Evolutionary conservation across 2,113 vertebrate species (phyloP).

Genomic region (Electrona antarctica): DNA sequence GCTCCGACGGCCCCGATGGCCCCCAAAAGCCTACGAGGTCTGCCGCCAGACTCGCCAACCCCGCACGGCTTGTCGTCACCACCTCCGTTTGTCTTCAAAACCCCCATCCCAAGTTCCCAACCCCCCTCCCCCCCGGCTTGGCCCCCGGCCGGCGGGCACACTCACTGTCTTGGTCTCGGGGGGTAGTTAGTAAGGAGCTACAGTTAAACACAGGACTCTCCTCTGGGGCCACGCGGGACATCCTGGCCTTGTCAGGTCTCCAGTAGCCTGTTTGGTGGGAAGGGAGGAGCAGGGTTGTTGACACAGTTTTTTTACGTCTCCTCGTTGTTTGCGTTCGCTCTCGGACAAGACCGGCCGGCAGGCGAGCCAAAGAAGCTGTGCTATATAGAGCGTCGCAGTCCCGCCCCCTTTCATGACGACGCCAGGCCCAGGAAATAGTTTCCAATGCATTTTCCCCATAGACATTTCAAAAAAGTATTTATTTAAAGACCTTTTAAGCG

Average conservation of each 20-base stretch:
- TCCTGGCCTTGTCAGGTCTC: constrained; percentile 96
- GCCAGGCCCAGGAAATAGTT: too few species aligned
- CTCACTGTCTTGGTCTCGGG: constrained; percentile 97
- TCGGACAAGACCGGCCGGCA: constrained; percentile 26
- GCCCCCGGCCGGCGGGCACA: constrained; percentile 77
- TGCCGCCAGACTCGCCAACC: too few species aligned
- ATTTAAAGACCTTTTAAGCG: too few species aligned
- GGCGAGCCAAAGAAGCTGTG: constrained; percentile 28
- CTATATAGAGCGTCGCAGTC: too few species aligned
- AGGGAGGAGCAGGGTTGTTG: constrained; percentile 74
- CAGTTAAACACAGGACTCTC: constrained; percentile 92
- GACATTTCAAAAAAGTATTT: too few species aligned
- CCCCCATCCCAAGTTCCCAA: constrained; percentile 6
- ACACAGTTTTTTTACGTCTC: constrained; percentile 43
- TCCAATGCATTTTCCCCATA: too few species aligned
- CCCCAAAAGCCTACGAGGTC: neutral
- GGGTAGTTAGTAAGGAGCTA: constrained; percentile 96
- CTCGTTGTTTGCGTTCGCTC: constrained; percentile 37
- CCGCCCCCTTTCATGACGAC: too few species aligned
- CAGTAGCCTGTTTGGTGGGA: constrained; percentile 93
- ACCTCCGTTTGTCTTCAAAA: neutral
- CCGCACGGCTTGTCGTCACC: constrained; percentile 3
- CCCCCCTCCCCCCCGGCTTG: constrained; percentile 30
- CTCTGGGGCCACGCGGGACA: constrained; percentile 87
- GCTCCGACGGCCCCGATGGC: neutral